A percentile compares a stretch with the other conserved stretches of the same genome.
These are phyloP conservation scores for Panulirus ornatus DNA, from an alignment of 1,140 invertebrate species.

Conservation along the genomic window DNA sequence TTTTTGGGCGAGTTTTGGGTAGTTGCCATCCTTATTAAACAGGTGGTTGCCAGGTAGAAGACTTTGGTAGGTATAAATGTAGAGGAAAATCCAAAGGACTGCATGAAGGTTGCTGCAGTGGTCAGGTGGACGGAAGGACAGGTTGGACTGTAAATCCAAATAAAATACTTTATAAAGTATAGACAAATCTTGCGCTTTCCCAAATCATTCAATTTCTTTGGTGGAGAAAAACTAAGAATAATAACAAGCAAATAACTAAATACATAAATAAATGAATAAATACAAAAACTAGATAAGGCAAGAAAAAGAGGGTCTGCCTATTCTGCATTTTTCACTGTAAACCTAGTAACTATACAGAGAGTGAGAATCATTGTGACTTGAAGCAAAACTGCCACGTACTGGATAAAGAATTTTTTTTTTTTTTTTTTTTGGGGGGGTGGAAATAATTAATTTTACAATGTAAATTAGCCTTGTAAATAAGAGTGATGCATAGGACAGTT, in stretches of 20 bases:
- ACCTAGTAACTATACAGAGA: too few species aligned
- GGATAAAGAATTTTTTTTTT: too few species aligned
- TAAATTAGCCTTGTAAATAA: too few species aligned
- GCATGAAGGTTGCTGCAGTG: conserved; percentile 13
- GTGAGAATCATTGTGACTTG: too few species aligned
- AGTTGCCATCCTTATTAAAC: background rate
- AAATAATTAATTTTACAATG: too few species aligned
- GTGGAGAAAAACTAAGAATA: background rate
- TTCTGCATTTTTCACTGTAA: too few species aligned
- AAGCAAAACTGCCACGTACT: too few species aligned
- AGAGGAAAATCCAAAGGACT: conserved; percentile 19
- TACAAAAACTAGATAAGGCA: too few species aligned
- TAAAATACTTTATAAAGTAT: conserved; percentile 12
- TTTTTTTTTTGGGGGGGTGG: too few species aligned
- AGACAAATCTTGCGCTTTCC: background rate
- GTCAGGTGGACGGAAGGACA: conserved; percentile 13
- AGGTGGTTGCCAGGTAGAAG: background rate
- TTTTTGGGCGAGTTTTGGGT: background rate
- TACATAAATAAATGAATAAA: too few species aligned
- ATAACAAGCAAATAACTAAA: background rate
- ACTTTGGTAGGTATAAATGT: conserved; percentile 4
- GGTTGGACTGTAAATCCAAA: conserved; percentile 19
- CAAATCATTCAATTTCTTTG: background rate
- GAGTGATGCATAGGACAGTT: too few species aligned
- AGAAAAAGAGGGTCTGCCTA: too few species aligned